These are phyloP conservation scores for Manacus vitellinus DNA, from an alignment of 2,113 vertebrate species.

Conservation along the genomic window DNA sequence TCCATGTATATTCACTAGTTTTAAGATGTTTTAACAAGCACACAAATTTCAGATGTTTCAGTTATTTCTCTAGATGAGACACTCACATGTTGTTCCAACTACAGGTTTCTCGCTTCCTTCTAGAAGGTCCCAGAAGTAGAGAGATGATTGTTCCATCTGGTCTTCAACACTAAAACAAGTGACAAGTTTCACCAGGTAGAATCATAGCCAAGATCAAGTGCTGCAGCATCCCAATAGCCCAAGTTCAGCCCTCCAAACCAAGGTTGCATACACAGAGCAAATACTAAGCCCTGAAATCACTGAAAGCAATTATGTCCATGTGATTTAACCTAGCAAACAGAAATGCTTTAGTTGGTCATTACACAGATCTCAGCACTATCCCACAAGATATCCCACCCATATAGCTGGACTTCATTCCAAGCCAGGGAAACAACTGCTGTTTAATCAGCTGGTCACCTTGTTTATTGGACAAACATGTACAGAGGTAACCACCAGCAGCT, in stretches of 20 bases:
- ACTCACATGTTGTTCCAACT: constrained; percentile 93
- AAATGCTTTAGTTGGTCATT: neutral
- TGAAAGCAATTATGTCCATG: neutral
- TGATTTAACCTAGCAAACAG: neutral
- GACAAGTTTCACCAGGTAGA: neutral
- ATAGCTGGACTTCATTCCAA: neutral
- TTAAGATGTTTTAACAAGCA: neutral
- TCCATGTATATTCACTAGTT: neutral
- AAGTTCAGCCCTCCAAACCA: neutral
- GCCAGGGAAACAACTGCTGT: neutral
- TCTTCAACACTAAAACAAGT: constrained; percentile 78
- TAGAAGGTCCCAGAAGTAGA: constrained; percentile 88
- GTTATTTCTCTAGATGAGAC: neutral
- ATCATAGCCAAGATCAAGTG: neutral
- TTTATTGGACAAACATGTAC: neutral
- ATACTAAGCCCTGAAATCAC: neutral
- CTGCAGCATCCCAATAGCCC: neutral
- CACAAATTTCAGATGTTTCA: neutral
- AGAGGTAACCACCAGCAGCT: neutral
- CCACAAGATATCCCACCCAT: neutral
- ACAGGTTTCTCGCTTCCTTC: constrained; percentile 91
- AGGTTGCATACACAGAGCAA: neutral
- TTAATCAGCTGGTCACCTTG: neutral
- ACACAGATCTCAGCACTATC: neutral
- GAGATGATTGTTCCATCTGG: constrained; percentile 88